Percentiles rank a stretch among this genome's conserved stretches.
phyloP scores from a whole-genome alignment of 2,113 vertebrate genomes.

The Cochlearius cochlearius region DNA sequence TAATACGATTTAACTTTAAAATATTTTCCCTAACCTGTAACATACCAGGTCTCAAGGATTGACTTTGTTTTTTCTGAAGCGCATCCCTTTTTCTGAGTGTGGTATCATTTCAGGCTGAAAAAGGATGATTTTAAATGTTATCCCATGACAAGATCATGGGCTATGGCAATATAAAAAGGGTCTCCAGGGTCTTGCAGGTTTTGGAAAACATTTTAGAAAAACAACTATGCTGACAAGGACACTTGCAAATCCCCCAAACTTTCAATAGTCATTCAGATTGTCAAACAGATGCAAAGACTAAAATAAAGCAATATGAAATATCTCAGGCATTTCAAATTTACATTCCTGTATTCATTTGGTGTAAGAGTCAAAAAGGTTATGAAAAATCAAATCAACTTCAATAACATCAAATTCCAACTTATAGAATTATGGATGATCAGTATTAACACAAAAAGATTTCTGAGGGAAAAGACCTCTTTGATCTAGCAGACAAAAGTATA shows the following conservation, averaged over 20 bases:
- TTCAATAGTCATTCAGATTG: not conserved
- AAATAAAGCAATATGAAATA: not conserved
- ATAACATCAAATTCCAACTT: not conserved
- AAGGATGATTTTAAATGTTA: not conserved
- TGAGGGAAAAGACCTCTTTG: not conserved
- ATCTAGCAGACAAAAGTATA: not conserved
- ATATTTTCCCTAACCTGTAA: not conserved
- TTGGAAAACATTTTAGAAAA: not conserved
- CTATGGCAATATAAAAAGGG: not conserved
- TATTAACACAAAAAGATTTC: not conserved
- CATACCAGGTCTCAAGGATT: not conserved
- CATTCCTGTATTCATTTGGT: not conserved
- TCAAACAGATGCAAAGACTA: not conserved
- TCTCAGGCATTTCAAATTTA: not conserved
- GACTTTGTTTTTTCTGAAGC: not conserved
- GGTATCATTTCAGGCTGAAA: not conserved
- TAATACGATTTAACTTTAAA: conserved; percentile 2
- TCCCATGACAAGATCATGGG: not conserved
- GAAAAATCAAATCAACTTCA: not conserved
- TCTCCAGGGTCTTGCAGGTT: not conserved
- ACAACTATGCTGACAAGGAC: not conserved
- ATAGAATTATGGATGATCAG: not conserved
- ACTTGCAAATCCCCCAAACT: not conserved
- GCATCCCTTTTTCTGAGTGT: not conserved
- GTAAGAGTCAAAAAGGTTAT: not conserved